These are phyloP conservation scores for Heteromyza rotundicornis DNA, from an alignment of 2,888 invertebrate species.

Conservation along the genomic window DNA sequence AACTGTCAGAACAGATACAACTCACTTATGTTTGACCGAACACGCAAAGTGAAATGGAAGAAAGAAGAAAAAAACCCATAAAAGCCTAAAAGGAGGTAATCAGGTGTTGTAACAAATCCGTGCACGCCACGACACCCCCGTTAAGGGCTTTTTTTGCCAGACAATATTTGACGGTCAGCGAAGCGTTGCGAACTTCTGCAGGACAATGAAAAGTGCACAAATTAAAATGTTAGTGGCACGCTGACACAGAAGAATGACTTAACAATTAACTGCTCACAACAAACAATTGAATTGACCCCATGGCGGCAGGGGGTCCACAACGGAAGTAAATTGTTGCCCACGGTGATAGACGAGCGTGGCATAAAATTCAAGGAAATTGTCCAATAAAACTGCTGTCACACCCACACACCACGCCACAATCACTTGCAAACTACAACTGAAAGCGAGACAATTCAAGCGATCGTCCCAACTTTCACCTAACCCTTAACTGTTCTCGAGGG, in stretches of 20 bases:
- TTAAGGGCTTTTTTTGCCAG: background rate
- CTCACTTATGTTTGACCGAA: conserved; percentile 11
- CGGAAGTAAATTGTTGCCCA: background rate
- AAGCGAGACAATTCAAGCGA: background rate
- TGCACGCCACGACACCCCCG: conserved; percentile 30
- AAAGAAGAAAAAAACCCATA: conserved; percentile 9
- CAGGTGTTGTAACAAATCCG: conserved; percentile 36
- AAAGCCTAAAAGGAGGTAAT: conserved; percentile 30
- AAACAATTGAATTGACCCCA: conserved; percentile 1
- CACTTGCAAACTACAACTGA: conserved; percentile 16
- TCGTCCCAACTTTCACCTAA: background rate
- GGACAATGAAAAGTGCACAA: background rate
- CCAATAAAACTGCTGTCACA: conserved; percentile 23
- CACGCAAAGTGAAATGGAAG: background rate
- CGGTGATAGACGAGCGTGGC: background rate
- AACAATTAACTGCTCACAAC: background rate
- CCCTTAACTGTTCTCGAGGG: no score
- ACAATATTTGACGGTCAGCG: background rate
- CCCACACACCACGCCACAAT: background rate
- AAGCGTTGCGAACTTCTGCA: background rate
- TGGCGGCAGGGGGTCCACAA: conserved; percentile 4
- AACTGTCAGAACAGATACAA: conserved; percentile 25
- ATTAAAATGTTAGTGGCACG: background rate
- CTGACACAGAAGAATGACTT: background rate
- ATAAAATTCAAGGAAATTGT: conserved; percentile 28